phyloP scores from a whole-genome alignment of 1,140 invertebrate genomes.

The Leptinotarsa texana region DNA sequence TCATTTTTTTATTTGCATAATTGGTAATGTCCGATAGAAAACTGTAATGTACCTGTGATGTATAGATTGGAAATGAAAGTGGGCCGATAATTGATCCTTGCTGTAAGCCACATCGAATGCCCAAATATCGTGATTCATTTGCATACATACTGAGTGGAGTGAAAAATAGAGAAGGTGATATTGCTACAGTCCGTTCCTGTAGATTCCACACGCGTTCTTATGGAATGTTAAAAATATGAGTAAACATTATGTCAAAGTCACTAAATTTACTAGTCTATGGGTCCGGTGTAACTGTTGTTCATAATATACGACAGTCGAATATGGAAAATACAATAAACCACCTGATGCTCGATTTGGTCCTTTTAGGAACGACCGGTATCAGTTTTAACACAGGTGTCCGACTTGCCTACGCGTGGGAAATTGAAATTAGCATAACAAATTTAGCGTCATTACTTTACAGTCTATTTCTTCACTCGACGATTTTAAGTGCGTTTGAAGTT shows the following conservation, averaged over 20 bases:
- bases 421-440: constrained; percentile 31
- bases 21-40: too few relatives aligned
- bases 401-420: constrained; percentile 31
- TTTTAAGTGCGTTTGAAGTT: too few relatives aligned
- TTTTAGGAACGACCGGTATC: constrained; percentile 20
- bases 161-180: too few relatives aligned
- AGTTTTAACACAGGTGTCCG: constrained; percentile 31
- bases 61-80: too few relatives aligned
- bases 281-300: constrained; percentile 28
- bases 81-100: too few relatives aligned
- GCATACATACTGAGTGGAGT: too few relatives aligned
- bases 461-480: not conserved
- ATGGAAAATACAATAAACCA: constrained; percentile 35
- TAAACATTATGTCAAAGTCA: constrained; percentile 37
- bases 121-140: too few relatives aligned
- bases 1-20: too few relatives aligned
- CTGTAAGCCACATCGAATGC: too few relatives aligned
- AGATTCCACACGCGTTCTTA: constrained; percentile 30
- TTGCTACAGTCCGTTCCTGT: not conserved
- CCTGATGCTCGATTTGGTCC: constrained; percentile 28
- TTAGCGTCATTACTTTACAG: constrained; percentile 16
- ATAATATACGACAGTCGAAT: constrained; percentile 27
- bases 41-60: too few relatives aligned
- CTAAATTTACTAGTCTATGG: constrained; percentile 35
- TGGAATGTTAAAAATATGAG: constrained; percentile 34